Evolutionary conservation across 2,888 invertebrate species (phyloP), one percentile per base, ranked within the genome.

Genomic region (Xanthostigma xanthostigma): DNA sequence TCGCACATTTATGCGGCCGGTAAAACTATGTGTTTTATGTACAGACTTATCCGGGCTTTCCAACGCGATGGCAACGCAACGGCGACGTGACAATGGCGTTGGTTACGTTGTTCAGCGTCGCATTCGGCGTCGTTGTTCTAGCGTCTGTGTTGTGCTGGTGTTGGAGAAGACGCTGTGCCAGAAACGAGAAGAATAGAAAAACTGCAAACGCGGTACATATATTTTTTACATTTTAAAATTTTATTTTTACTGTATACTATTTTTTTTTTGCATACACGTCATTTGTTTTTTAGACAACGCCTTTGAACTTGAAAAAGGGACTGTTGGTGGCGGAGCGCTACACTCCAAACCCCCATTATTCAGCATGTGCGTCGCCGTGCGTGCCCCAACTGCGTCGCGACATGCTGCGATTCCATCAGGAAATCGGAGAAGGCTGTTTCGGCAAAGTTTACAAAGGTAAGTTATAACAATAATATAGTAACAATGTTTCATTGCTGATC

Each of bases 401-500:
- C 51, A 76, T 78, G 3, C 71, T 91, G 27, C 72, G 74, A 10
- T 82, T 85, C 62, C 65, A 82, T 5, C 78, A 84, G 58, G 85
- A 85, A 60, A 83, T 90, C 46, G 90, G 90, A 2, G 88, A 90
- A 63, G 90, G 90, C 1, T 89, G 86, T 60, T 91, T 89, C 59
- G 90, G 90, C 35, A 88, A 88, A 69, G 90, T 90, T 41, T 88
- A 79, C 62, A 88, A 84, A 82, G 90, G 90, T 88, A 65, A 58
- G 61, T 53, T 33, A 40, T 35, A 17, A 17, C n/a, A n/a, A n/a
- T 9, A 50, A 13, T 11, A 41, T 11, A n/a, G n/a, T n/a, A n/a
- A n/a, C n/a, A n/a, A n/a, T n/a, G n/a, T n/a, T n/a, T n/a, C n/a
- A n/a, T n/a, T n/a, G n/a, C n/a, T n/a, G n/a, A n/a, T n/a, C n/a